phyloP scores from a whole-genome alignment of 1,140 invertebrate genomes.

The Hyphantria cunea region DNA sequence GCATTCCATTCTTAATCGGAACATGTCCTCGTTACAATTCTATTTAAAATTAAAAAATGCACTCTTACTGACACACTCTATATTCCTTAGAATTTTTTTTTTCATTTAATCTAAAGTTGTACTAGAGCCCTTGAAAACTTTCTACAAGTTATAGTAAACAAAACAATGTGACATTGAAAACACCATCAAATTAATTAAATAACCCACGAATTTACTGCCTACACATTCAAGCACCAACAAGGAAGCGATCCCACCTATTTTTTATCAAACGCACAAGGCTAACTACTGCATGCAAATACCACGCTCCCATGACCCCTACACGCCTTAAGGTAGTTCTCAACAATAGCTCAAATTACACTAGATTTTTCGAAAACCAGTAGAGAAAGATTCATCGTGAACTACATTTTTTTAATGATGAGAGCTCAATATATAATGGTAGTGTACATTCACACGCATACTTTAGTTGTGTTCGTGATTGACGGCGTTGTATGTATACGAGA shows the following conservation, averaged over 20 bases:
- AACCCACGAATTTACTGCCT: conserved; percentile 25
- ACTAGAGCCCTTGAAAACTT: too few relatives aligned
- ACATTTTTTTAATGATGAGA: neutral
- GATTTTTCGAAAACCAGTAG: conserved; percentile 2
- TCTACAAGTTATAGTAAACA: too few relatives aligned
- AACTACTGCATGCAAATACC: conserved; percentile 27
- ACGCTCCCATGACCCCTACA: conserved; percentile 13
- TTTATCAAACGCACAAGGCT: conserved; percentile 33
- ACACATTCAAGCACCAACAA: conserved; percentile 28
- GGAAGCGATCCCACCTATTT: conserved; percentile 32
- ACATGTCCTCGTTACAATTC: too few relatives aligned
- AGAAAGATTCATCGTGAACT: conserved; percentile 15
- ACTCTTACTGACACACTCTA: too few relatives aligned
- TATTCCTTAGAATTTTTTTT: too few relatives aligned
- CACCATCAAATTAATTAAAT: conserved; percentile 23
- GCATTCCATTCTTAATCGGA: too few relatives aligned
- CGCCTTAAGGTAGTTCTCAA: conserved; percentile 5
- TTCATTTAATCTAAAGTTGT: too few relatives aligned
- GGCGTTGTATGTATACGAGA: conserved; percentile 28
- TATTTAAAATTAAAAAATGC: too few relatives aligned
- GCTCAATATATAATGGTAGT: conserved; percentile 15
- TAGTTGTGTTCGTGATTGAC: conserved; percentile 31
- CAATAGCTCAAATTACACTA: conserved; percentile 17
- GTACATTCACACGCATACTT: conserved; percentile 29
- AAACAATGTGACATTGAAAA: conserved; percentile 14